Base-by-base conservation (phyloP, 2,113 vertebrate genomes). In the Zosterops pallidus region DNA sequence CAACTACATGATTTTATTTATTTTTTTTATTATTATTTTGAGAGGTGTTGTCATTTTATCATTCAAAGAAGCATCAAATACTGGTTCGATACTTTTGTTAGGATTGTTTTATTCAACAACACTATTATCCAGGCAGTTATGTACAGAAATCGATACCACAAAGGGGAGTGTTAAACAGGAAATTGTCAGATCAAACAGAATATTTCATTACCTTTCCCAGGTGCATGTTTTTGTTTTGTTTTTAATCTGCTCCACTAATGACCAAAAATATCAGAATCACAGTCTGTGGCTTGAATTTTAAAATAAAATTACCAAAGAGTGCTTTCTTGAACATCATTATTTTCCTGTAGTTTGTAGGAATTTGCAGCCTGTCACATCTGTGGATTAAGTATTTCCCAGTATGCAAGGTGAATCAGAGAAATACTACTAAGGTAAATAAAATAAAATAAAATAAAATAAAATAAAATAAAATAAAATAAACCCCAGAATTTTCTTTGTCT, bases 171-270 rank as follows among this genome's bases (percentile, higher is more conserved):
- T 79, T 95, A 65, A 95, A 75, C 56, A 92, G 49, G 65, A 90
- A 95, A 95, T 56, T 86, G 72, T 23, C 57, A 89, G 24, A 92
- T 94, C 71, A 96, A 91, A 95, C 44, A 78, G 83, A 96, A 75
- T 95, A 92, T 94, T 95, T 90, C 26, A 86, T 86, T 89, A 71
- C 60, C 52, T 86, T 92, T 96, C 65, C 60, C 57, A 96, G 64
- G 77, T 60, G 21, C 39, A 46, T 91, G 72, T 67, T 86, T 92
- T 96, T 92, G 69, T 80, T 94, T 92, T 94, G 91, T 83, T 94
- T 93, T 91, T 82, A 80, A 92, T 89, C 86, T 92, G 72, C 60
- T 94, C n/a, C 50, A 60, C 69, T 94, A 97, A 92, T 87, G 52
- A 91, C 70, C 74, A 81, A 86, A 92, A 89, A 83, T 53, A 90